These are phyloP conservation scores for Oxygymnocypris stewartii DNA, from an alignment of 2,113 vertebrate genomes.

Conservation along the genomic window DNA sequence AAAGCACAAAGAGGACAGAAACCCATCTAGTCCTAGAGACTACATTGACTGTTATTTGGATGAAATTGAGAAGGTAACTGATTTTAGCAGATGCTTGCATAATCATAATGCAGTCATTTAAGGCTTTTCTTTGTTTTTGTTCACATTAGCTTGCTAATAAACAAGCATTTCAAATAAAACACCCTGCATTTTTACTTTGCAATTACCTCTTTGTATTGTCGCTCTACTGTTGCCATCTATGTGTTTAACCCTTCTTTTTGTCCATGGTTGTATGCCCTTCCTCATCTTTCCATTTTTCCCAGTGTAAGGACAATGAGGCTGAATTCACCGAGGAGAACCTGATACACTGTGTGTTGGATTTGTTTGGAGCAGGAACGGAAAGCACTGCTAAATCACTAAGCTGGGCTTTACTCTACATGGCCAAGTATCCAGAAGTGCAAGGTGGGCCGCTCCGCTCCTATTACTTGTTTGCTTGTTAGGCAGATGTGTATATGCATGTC, in stretches of 20 bases:
- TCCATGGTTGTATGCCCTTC: background rate
- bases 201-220: background rate
- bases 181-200: background rate
- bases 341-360: slow-evolving; percentile 53
- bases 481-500: background rate
- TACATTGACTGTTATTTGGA: slow-evolving; percentile 48
- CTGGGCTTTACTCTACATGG: slow-evolving; percentile 77
- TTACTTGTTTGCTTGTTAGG: background rate
- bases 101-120: background rate
- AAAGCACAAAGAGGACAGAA: slow-evolving; percentile 31
- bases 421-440: slow-evolving; percentile 71
- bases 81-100: background rate
- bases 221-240: background rate
- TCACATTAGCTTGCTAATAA: background rate
- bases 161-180: background rate
- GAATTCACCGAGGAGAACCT: slow-evolving; percentile 69
- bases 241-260: background rate
- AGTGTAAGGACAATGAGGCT: background rate
- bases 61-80: slow-evolving; percentile 39
- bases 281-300: background rate
- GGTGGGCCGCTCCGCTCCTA: slow-evolving; percentile 57
- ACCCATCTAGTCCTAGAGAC: slow-evolving; percentile 29
- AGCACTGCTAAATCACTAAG: slow-evolving; percentile 72
- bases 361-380: slow-evolving; percentile 76
- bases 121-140: background rate